These are phyloP conservation scores for Trachymyrmex cornetzi DNA, from an alignment of 1,140 invertebrate species.

Conservation along the genomic window DNA sequence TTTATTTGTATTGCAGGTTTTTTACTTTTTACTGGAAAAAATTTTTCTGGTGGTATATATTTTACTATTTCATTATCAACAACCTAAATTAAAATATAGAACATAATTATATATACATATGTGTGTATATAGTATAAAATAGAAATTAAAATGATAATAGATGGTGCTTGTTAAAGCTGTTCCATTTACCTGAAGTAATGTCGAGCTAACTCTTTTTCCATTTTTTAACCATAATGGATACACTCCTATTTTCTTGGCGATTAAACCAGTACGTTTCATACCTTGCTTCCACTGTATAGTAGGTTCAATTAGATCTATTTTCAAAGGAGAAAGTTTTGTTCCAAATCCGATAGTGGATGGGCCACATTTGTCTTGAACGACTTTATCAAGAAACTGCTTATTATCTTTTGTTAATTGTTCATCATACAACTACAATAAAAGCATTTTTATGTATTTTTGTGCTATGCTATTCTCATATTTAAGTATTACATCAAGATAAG, in stretches of 20 bases:
- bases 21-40: constrained; percentile 87
- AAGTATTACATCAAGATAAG: constrained; percentile 54
- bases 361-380: constrained; percentile 90
- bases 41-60: constrained; percentile 95
- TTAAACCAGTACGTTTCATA: constrained; percentile 92
- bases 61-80: constrained; percentile 98
- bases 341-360: constrained; percentile 79
- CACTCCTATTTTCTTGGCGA: constrained; percentile 97
- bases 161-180: not conserved
- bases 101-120: not conserved
- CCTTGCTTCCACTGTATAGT: constrained; percentile 88
- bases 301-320: constrained; percentile 87
- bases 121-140: not conserved
- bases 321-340: constrained; percentile 84
- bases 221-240: constrained; percentile 97
- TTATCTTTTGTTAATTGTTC: constrained; percentile 94
- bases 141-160: not conserved
- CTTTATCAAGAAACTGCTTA: constrained; percentile 93
- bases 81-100: constrained; percentile 88
- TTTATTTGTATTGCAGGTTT: constrained; percentile 79
- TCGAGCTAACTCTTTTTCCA: constrained; percentile 92
- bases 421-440: constrained; percentile 87
- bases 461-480: constrained; percentile 18
- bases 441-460: constrained; percentile 28
- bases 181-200: constrained; percentile 93